These are phyloP conservation scores for Egretta garzetta DNA, from an alignment of 2,113 vertebrate species.

Conservation along the genomic window DNA sequence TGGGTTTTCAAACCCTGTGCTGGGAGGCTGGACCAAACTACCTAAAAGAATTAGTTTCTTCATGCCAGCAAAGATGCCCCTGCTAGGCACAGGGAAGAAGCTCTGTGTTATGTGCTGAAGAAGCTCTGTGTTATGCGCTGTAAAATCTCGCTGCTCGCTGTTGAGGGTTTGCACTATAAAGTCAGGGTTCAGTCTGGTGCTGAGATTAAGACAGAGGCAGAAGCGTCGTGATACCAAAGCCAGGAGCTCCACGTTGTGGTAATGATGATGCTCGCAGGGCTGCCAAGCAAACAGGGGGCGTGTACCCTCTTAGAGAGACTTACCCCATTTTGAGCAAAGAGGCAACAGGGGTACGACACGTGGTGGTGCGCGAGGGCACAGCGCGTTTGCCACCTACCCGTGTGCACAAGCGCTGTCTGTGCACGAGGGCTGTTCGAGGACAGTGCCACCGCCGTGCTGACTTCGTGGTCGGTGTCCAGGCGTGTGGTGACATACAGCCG, in stretches of 20 bases:
- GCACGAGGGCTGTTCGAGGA: neutral
- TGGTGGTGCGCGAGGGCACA: rapidly evolving
- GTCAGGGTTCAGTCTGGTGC: neutral
- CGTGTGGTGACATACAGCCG: rapidly evolving
- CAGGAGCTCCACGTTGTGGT: neutral
- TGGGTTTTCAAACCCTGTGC: neutral
- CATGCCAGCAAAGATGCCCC: neutral
- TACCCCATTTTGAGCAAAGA: rapidly evolving
- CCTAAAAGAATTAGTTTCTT: neutral
- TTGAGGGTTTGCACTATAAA: neutral
- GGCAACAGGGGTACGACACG: neutral
- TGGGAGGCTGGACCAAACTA: neutral
- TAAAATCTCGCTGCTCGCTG: rapidly evolving
- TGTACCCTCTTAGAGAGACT: neutral
- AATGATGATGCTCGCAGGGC: neutral
- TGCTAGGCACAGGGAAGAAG: neutral
- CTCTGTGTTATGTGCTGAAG: neutral
- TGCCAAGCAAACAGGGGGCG: neutral
- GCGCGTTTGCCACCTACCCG: rapidly evolving
- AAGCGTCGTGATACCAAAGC: neutral
- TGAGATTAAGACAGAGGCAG: neutral
- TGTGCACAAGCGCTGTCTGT: rapidly evolving
- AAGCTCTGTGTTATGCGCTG: neutral
- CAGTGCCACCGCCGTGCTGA: rapidly evolving
- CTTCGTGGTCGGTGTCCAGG: rapidly evolving